phyloP scores from a whole-genome alignment of 2,113 vertebrate species.

The Etheostoma cragini region DNA sequence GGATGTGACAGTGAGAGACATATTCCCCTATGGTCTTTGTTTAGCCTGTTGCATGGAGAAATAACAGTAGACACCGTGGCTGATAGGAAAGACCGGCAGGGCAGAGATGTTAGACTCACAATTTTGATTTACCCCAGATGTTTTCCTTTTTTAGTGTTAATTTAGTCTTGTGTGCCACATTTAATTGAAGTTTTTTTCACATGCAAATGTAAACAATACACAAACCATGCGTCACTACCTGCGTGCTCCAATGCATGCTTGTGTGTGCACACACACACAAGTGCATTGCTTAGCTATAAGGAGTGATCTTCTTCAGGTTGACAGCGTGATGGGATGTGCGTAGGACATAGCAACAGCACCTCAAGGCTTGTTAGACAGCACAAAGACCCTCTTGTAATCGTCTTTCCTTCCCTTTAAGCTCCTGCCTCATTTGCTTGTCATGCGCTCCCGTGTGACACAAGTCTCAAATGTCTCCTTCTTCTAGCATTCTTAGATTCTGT shows the following conservation, averaged over 20 bases:
- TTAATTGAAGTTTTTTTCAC: constrained; percentile 33
- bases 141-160: constrained; percentile 8
- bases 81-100: constrained; percentile 38
- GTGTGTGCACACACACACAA: not conserved
- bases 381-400: constrained; percentile 61
- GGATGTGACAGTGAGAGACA: constrained; percentile 2
- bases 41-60: constrained; percentile 5
- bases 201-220: constrained; percentile 43
- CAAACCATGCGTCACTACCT: constrained; percentile 13
- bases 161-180: constrained; percentile 30
- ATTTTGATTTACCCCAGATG: constrained; percentile 44
- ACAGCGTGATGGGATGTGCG: constrained; percentile 68
- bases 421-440: constrained; percentile 47
- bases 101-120: constrained; percentile 33
- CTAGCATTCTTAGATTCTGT: constrained; percentile 4
- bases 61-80: constrained; percentile 18
- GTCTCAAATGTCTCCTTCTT: constrained; percentile 11
- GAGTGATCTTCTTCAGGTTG: constrained; percentile 66
- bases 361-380: constrained; percentile 52
- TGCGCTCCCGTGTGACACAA: constrained; percentile 59
- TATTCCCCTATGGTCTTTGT: not conserved
- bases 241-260: not conserved
- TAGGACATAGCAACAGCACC: constrained; percentile 62
- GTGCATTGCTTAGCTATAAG: constrained; percentile 48
- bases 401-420: constrained; percentile 39